phyloP scores from a whole-genome alignment of 2,797 vertebrate genomes.

The Hafferia zeledoni region DNA sequence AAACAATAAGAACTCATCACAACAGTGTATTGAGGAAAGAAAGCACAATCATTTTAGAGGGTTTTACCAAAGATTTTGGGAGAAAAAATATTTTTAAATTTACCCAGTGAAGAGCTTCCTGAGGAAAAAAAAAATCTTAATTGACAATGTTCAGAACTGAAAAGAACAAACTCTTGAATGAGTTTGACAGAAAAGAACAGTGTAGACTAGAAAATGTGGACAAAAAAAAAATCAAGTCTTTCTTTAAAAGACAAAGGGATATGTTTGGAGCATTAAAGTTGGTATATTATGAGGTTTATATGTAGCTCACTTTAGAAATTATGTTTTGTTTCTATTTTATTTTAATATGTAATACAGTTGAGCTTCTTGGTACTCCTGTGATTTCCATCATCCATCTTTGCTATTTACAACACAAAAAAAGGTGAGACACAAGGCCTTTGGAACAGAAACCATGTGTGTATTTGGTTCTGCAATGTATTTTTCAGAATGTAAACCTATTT shows the following conservation, averaged over 20 bases:
- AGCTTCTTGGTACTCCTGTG: not conserved
- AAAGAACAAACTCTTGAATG: not conserved
- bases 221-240: rapidly evolving
- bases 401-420: not conserved
- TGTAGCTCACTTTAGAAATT: not conserved
- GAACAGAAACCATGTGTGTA: rapidly evolving
- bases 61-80: not conserved
- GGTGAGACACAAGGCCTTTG: not conserved
- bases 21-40: not conserved
- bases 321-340: not conserved
- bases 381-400: not conserved
- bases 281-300: not conserved
- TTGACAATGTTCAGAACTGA: not conserved
- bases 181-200: not conserved
- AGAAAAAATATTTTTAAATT: not conserved
- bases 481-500: not conserved
- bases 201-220: not conserved
- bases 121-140: not conserved
- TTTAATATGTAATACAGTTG: not conserved
- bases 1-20: not conserved
- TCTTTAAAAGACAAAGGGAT: not conserved
- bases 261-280: not conserved
- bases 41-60: not conserved
- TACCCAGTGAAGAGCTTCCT: not conserved
- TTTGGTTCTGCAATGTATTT: not conserved